Evolutionary conservation across 2,888 invertebrate species (phyloP).

Genomic region (Plebejus melissa): DNA sequence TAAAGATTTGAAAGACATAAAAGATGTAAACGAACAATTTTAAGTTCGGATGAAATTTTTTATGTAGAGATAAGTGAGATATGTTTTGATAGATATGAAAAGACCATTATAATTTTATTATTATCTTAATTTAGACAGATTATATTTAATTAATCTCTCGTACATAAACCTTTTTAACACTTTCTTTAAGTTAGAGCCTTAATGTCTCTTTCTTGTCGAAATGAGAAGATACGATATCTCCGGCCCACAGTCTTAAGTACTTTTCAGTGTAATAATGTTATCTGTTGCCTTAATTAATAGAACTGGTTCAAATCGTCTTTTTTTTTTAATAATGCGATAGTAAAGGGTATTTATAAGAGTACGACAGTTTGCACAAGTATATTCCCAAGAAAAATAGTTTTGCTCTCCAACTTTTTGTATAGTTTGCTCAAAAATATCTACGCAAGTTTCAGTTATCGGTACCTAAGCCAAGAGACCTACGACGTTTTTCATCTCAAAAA

Average conservation of each 20-base stretch:
- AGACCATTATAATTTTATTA: background rate
- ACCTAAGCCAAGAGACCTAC: too few species aligned
- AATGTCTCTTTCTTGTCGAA: background rate
- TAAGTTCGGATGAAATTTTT: background rate
- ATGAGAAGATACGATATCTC: background rate
- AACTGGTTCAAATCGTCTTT: background rate
- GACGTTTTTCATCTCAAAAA: too few species aligned
- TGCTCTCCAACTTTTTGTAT: background rate
- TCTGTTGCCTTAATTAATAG: background rate
- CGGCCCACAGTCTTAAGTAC: background rate
- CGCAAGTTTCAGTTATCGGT: too few species aligned
- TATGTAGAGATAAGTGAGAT: background rate
- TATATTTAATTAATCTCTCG: background rate
- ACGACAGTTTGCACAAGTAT: background rate
- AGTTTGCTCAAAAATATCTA: too few species aligned
- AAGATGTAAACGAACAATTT: background rate
- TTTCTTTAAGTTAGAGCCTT: background rate
- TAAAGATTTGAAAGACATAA: background rate
- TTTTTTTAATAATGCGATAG: background rate
- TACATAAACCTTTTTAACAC: background rate
- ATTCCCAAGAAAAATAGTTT: too few species aligned
- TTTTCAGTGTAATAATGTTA: constrained; percentile 5
- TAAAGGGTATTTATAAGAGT: background rate
- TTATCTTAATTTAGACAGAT: background rate
- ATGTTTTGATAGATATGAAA: background rate